Evolutionary conservation across 2,888 invertebrate genomes (phyloP), one percentile per base, ranked within the genome.

Genomic region (Athrips mouffetella): DNA sequence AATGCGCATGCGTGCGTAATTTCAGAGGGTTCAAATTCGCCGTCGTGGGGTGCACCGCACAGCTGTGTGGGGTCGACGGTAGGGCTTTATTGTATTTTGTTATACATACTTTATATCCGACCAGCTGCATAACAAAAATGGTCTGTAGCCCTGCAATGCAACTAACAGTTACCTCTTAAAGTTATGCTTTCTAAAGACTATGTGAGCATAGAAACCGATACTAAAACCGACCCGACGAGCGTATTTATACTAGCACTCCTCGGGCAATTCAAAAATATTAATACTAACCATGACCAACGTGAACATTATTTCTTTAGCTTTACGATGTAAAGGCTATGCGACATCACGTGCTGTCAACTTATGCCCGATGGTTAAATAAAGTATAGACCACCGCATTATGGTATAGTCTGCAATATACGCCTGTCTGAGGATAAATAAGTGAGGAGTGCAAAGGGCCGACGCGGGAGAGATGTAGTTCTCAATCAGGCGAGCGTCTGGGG

Each of bases 401-500:
- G 8, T 45, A 29, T 29, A 35, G 25, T 35, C 54, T 37, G 46
- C 45, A 45, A 49, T 46, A 33, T 20, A 30, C 37, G 45, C 42
- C 46, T 37, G 47, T 37, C 44, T 44, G 44, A 52, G 40, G 56
- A 53, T 57, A 48, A 58, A 56, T 58, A 60, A 62, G 63, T 53
- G 53, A 62, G 59, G 58, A 61, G 62, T 53, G 62, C 62, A 67
- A 71, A 70, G 75, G 74, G 75, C 67, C 80, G 67, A 73, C 68
- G 80, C 80, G 81, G 80, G 81, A 81, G 78, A 76, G 78, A 77
- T 79, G 77, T 70, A 81, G 76, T 86, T 84, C 87, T 87, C 82
- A 88, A 87, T 88, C 86, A 80, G 76, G 75, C 78, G 65, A 69
- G 74, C 80, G 86, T 82, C 86, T 85, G 80, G 76, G 56, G 88